Evolutionary conservation across 2,113 vertebrate genomes (phyloP).

Genomic region (Pseudopipra pipra): DNA sequence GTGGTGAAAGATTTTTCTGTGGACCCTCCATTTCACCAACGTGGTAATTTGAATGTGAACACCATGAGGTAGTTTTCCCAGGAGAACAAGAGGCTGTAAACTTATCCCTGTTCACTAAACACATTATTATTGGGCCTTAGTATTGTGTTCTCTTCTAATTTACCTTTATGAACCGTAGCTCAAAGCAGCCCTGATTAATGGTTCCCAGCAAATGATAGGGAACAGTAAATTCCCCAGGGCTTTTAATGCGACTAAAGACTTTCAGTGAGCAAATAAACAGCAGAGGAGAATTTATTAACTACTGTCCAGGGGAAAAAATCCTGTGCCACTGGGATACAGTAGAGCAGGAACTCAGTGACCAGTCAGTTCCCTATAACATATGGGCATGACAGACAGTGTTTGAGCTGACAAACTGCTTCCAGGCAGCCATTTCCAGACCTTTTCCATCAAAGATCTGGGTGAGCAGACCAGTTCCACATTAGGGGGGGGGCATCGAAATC

Average conservation of each 20-base stretch:
- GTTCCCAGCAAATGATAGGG: background rate
- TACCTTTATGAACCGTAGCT: background rate
- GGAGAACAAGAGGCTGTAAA: constrained; percentile 66
- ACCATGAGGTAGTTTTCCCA: constrained; percentile 59
- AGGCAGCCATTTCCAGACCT: background rate
- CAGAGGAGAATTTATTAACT: background rate
- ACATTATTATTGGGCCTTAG: constrained; percentile 65
- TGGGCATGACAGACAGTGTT: background rate
- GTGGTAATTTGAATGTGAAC: constrained; percentile 49
- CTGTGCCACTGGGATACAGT: background rate
- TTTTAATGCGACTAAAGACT: background rate
- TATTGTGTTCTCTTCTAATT: background rate
- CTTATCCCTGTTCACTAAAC: constrained; percentile 62
- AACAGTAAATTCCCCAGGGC: background rate
- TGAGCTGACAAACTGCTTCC: background rate
- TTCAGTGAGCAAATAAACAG: background rate
- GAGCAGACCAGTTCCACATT: background rate
- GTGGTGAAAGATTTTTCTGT: constrained; percentile 51
- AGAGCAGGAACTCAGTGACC: background rate
- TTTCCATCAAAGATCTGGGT: background rate
- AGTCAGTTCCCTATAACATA: background rate
- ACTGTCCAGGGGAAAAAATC: background rate
- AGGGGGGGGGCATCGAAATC: background rate
- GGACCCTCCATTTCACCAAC: constrained; percentile 58
- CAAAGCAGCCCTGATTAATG: background rate